These are phyloP conservation scores for Acanthornis magna DNA, from an alignment of 2,797 vertebrate species.

Conservation along the genomic window DNA sequence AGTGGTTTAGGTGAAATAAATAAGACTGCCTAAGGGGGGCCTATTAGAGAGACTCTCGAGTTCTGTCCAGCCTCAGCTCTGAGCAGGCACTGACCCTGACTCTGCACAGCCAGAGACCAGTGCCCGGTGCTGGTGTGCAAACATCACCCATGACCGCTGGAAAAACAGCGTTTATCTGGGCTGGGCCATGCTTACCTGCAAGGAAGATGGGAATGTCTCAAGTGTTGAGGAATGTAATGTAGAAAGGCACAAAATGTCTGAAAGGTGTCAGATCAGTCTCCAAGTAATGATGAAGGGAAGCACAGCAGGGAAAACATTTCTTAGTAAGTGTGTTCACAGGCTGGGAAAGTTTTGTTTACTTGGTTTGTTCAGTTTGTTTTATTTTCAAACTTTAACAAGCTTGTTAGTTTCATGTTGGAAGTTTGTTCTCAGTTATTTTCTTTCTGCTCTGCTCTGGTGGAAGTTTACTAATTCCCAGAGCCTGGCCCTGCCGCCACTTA, in stretches of 20 bases:
- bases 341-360: background rate
- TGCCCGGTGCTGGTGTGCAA: background rate
- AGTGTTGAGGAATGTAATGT: background rate
- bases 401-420: background rate
- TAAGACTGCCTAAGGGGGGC: background rate
- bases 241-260: background rate
- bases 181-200: background rate
- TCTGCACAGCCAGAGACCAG: background rate
- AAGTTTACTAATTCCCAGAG: background rate
- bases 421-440: background rate
- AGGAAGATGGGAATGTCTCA: background rate
- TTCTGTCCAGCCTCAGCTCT: background rate
- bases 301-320: background rate
- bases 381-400: background rate
- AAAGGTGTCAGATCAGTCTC: background rate
- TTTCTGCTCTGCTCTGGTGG: background rate
- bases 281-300: background rate
- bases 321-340: background rate
- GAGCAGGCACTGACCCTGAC: background rate
- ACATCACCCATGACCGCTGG: fast-evolving
- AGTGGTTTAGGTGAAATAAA: background rate
- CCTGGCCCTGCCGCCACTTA: background rate
- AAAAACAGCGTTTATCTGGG: background rate
- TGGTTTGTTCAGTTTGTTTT: background rate
- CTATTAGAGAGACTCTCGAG: fast-evolving